Evolutionary conservation across 2,797 vertebrate species (phyloP).

Genomic region (Spea hammondii): DNA sequence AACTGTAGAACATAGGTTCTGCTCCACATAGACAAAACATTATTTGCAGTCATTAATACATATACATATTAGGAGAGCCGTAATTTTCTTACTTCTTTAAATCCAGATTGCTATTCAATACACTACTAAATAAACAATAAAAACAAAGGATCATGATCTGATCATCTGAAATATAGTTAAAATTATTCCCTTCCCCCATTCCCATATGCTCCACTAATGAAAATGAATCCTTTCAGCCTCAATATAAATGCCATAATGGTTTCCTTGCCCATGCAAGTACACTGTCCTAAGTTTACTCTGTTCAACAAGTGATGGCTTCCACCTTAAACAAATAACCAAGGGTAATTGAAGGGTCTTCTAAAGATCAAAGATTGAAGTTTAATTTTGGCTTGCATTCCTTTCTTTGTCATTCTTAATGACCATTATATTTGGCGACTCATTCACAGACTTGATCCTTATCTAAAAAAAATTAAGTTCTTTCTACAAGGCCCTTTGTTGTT

Average conservation of each 20-base stretch:
- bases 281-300: background rate
- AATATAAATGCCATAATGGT: background rate
- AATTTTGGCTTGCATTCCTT: constrained; percentile 36
- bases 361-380: constrained; percentile 44
- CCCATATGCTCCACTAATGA: no score
- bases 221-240: no score
- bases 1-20: no score
- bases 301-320: constrained; percentile 2
- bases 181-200: no score
- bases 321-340: constrained; percentile 17
- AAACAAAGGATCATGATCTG: no score
- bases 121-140: no score
- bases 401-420: constrained; percentile 52
- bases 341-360: constrained; percentile 27
- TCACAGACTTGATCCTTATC: constrained; percentile 52
- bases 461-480: constrained; percentile 63
- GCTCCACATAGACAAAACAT: no score
- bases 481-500: constrained; percentile 56
- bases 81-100: no score
- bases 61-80: no score
- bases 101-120: no score
- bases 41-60: no score
- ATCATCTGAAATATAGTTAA: no score
- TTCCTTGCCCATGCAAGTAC: background rate
- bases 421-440: constrained; percentile 54